Base-by-base conservation (phyloP, 2,797 vertebrate species). In the Squalus acanthias region DNA sequence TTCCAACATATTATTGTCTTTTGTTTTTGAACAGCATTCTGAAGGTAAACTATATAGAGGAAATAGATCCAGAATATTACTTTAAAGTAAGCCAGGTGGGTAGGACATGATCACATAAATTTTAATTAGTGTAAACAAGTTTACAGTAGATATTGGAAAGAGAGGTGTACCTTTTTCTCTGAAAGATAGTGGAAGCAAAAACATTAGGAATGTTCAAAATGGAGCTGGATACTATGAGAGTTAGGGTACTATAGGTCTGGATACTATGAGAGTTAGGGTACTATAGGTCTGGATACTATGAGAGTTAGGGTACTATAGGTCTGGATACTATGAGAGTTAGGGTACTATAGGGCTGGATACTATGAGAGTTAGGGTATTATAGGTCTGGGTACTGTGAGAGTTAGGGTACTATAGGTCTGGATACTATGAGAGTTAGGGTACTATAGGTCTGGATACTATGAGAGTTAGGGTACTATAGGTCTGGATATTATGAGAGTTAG, bases 1-100 rank as follows among this genome's bases (percentile, higher is more conserved):
- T 96, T 9, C 17, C 7, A 67, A 96, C 10, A n/a, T 57, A 95
- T 60, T 33, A 33, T 74, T 95, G 92, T 65, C 92, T 29, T 96
- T 96, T 92, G 50, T 20, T 33, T 96, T 85, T 96, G 88, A 76
- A 57, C 70, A 17, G 50, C 5, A 72, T 20, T 60, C 94, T 53
- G 15, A 74, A 60, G 65, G n/a, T 93, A 96, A 96, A 96, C 76
- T 10, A 79, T 39, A 57, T 95, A 57, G 82, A 96, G 89, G 72
- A 87, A 63, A 96, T 91, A 15, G 13, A 76, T 60, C 13, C 13
- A 74, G 29, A 95, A 74, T 74, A 70, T 69, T 50, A 4, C 0
- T 63, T 69, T 13, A 70, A 15, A 91, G 24, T 17, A 91, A 15
- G 29, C 57, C 29, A 17, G 6, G 8, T 93, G 65, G 20, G 22